These are phyloP conservation scores for Colletes gigas DNA, from an alignment of 1,140 invertebrate species.

Conservation along the genomic window DNA sequence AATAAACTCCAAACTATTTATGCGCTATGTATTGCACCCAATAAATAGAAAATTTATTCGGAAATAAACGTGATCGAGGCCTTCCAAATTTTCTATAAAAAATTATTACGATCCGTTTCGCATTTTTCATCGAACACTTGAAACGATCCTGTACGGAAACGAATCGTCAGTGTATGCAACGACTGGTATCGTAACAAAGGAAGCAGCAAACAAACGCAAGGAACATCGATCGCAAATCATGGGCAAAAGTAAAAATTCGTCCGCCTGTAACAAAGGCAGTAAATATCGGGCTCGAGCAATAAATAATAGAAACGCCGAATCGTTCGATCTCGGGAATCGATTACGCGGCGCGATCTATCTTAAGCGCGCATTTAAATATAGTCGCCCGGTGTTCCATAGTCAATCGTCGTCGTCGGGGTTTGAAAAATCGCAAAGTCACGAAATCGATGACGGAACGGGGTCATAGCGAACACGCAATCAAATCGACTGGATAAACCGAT, in stretches of 20 bases:
- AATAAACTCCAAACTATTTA: no score
- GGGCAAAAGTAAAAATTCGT: no score
- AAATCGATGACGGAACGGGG: constrained; percentile 57
- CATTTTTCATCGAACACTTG: no score
- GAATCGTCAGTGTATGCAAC: no score
- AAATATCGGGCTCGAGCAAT: not conserved
- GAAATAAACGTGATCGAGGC: no score
- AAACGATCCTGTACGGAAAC: no score
- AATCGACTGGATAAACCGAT: constrained; percentile 36
- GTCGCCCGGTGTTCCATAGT: constrained; percentile 42
- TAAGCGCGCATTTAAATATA: constrained; percentile 42
- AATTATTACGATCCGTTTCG: not conserved
- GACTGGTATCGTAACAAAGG: not conserved
- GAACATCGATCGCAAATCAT: not conserved
- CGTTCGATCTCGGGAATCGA: constrained; percentile 3
- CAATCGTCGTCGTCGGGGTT: constrained; percentile 40
- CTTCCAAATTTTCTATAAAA: no score
- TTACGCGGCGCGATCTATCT: constrained; percentile 23
- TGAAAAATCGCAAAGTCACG: constrained; percentile 59
- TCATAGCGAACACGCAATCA: constrained; percentile 41
- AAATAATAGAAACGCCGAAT: constrained; percentile 1
- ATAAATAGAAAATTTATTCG: no score
- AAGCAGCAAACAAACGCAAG: not conserved
- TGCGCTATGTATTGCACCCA: no score
- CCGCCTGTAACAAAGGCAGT: not conserved